Conservation (phyloP, 1,140 invertebrate species). For the Orchesella cincta region DNA sequence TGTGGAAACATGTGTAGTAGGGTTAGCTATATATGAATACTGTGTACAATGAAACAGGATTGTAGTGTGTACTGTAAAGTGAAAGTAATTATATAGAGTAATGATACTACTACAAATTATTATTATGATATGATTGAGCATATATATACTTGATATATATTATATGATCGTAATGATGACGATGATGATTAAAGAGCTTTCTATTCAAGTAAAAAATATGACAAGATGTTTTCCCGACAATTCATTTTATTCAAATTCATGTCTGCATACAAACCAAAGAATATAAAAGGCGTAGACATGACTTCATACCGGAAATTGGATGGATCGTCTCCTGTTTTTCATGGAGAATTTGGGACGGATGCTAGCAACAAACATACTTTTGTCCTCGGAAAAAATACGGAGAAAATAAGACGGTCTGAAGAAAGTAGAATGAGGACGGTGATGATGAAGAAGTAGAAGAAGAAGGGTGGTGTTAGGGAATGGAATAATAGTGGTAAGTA, state of each 20-base stretch:
- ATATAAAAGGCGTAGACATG: not conserved
- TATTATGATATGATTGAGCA: too few species aligned
- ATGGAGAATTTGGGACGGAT: too few species aligned
- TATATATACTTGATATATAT: not conserved
- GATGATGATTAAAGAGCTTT: constrained; percentile 21
- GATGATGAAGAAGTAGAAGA: not conserved
- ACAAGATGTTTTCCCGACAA: not conserved
- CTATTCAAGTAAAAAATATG: constrained; percentile 16
- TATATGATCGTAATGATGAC: not conserved
- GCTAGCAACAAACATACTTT: not conserved
- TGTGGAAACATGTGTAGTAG: not conserved
- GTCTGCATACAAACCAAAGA: not conserved
- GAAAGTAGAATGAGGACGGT: not conserved
- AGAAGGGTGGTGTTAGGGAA: not conserved
- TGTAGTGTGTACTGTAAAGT: not conserved
- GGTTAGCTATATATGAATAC: not conserved
- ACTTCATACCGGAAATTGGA: not conserved
- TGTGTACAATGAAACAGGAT: not conserved
- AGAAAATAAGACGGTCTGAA: not conserved
- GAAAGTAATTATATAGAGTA: not conserved
- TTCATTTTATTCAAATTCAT: not conserved
- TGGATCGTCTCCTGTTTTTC: too few species aligned
- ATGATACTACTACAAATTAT: not conserved
- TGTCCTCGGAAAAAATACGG: not conserved
- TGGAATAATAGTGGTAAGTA: not conserved